Percentiles rank a stretch among this genome's conserved stretches.
Conservation (phyloP, 2,888 invertebrate species). For the Cheilosia grossa region DNA sequence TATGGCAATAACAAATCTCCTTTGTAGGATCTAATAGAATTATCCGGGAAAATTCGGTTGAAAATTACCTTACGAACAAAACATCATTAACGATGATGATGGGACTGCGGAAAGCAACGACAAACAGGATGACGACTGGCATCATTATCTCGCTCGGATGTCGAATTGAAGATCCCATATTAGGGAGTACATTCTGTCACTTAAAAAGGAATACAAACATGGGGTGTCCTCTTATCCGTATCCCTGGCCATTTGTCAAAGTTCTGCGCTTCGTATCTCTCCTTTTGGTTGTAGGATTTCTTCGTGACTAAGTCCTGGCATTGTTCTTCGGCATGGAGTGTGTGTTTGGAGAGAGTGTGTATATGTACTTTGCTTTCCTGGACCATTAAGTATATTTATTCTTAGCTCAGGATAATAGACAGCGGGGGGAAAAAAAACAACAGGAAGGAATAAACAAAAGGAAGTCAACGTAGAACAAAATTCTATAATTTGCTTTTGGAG, state of each 20-base stretch:
- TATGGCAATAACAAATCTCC: constrained; percentile 46
- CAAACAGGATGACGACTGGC: constrained; percentile 34
- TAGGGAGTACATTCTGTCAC: constrained; percentile 56
- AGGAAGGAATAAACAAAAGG: constrained; percentile 46
- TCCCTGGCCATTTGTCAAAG: constrained; percentile 59
- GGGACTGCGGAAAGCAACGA: not conserved
- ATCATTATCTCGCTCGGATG: constrained; percentile 46
- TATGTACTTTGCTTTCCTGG: constrained; percentile 32
- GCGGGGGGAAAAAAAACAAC: constrained; percentile 8
- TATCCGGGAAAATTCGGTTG: constrained; percentile 36
- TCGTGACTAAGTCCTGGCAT: constrained; percentile 16
- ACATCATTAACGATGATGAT: not conserved
- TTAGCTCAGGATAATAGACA: constrained; percentile 44
- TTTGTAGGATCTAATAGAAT: constrained; percentile 46
- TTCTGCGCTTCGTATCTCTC: constrained; percentile 25
- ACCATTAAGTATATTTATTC: constrained; percentile 57
- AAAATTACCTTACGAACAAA: constrained; percentile 47
- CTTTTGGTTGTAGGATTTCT: constrained; percentile 11
- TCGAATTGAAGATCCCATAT: constrained; percentile 50
- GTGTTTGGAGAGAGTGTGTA: constrained; percentile 4
- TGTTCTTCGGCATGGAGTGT: constrained; percentile 14
- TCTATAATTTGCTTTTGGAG: constrained; percentile 61
- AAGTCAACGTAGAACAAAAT: constrained; percentile 51
- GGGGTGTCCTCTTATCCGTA: constrained; percentile 9
- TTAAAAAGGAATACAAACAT: constrained; percentile 38